These are phyloP conservation scores for Cettia cetti DNA, from an alignment of 2,113 vertebrate genomes.

Conservation along the genomic window DNA sequence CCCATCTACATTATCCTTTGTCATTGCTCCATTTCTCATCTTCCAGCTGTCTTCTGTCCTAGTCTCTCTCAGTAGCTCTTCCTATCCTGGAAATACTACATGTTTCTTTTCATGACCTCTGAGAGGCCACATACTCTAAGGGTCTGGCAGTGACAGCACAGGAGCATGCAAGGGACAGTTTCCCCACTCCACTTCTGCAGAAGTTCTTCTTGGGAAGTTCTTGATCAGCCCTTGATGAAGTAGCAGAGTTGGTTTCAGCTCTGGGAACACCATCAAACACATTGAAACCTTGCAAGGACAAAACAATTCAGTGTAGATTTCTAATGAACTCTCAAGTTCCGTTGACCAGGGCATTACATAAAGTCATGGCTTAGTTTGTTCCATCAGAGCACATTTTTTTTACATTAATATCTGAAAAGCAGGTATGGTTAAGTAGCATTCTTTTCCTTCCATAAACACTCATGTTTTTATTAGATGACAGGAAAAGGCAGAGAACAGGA, in stretches of 20 bases:
- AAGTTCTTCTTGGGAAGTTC: background rate
- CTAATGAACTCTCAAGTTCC: background rate
- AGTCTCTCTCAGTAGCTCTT: background rate
- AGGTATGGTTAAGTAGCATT: background rate
- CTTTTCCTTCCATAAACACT: background rate
- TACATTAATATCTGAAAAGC: background rate
- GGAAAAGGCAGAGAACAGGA: background rate
- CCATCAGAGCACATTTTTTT: background rate
- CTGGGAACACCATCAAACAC: background rate
- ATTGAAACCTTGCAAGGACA: background rate
- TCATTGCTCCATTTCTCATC: background rate
- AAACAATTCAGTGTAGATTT: background rate
- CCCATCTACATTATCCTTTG: background rate
- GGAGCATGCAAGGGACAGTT: background rate
- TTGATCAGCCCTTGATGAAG: background rate
- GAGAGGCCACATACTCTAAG: rapidly evolving
- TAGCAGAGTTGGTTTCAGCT: background rate
- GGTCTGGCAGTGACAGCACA: background rate
- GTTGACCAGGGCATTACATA: background rate
- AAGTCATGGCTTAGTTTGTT: background rate
- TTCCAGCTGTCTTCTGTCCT: background rate
- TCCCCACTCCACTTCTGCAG: rapidly evolving
- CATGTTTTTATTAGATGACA: background rate
- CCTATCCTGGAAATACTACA: background rate
- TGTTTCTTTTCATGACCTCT: background rate